phyloP scores from a whole-genome alignment of 2,888 invertebrate species.

The Amiota mariae region DNA sequence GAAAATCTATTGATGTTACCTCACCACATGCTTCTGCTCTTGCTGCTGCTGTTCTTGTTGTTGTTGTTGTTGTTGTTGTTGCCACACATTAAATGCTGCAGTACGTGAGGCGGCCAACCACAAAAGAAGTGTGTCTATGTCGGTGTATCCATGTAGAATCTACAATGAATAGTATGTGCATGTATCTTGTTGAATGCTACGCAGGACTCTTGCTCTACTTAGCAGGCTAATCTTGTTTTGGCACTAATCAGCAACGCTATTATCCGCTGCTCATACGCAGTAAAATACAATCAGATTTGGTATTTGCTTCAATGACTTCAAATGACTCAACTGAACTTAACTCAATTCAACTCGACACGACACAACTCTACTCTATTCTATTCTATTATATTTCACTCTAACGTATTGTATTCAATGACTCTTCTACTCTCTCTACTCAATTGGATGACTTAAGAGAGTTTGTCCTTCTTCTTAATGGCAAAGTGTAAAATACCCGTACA shows the following conservation, averaged over 20 bases:
- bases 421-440: too few species aligned
- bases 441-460: too few species aligned
- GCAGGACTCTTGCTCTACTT: neutral
- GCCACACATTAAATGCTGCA: neutral
- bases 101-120: too few species aligned
- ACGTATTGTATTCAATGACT: too few species aligned
- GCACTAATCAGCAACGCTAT: slow-evolving; percentile 25
- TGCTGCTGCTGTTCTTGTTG: too few species aligned
- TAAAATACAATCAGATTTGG: neutral
- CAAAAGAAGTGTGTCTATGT: neutral
- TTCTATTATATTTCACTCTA: too few species aligned
- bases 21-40: neutral
- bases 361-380: too few species aligned
- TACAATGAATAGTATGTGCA: too few species aligned
- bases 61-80: neutral
- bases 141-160: neutral
- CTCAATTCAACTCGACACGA: too few species aligned
- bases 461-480: too few species aligned
- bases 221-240: slow-evolving; percentile 30
- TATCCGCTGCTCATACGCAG: neutral
- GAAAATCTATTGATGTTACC: neutral
- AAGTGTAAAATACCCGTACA: too few species aligned
- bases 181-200: neutral
- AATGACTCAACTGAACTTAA: too few species aligned
- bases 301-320: neutral